These are phyloP conservation scores for Scartelaos histophorus DNA, from an alignment of 2,113 vertebrate genomes.

Conservation along the genomic window DNA sequence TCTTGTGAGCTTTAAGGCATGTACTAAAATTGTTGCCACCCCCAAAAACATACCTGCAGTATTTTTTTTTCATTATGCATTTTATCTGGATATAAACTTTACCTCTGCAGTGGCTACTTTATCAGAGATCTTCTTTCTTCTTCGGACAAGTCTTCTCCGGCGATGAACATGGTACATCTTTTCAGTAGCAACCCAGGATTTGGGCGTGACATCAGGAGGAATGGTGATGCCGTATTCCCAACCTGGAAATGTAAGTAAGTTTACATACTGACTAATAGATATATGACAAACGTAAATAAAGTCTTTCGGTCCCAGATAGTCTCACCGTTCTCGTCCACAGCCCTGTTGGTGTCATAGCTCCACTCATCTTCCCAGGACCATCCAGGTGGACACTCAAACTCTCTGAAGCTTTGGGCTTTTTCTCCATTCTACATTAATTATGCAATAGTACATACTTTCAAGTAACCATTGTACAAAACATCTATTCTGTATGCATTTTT, in stretches of 20 bases:
- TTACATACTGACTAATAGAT: neutral
- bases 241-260: constrained; percentile 67
- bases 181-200: constrained; percentile 92
- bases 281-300: neutral
- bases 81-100: constrained; percentile 24
- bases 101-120: constrained; percentile 70
- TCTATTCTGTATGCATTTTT: too few relatives aligned
- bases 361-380: constrained; percentile 93
- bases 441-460: neutral
- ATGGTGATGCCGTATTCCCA: constrained; percentile 98
- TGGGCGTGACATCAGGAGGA: constrained; percentile 90
- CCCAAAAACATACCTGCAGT: too few relatives aligned
- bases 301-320: neutral
- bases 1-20: neutral
- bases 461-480: too few relatives aligned
- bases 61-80: too few relatives aligned
- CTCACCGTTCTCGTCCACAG: constrained; percentile 93
- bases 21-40: too few relatives aligned
- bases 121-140: constrained; percentile 82
- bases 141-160: constrained; percentile 85
- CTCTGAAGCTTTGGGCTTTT: constrained; percentile 78
- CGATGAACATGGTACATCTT: constrained; percentile 98
- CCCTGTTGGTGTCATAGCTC: constrained; percentile 89
- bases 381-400: constrained; percentile 87
- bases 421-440: constrained; percentile 86